A percentile compares a stretch with the other conserved stretches of the same genome.
Evolutionary conservation across 2,888 invertebrate genomes (phyloP).

Genomic region (Linyphia triangularis): DNA sequence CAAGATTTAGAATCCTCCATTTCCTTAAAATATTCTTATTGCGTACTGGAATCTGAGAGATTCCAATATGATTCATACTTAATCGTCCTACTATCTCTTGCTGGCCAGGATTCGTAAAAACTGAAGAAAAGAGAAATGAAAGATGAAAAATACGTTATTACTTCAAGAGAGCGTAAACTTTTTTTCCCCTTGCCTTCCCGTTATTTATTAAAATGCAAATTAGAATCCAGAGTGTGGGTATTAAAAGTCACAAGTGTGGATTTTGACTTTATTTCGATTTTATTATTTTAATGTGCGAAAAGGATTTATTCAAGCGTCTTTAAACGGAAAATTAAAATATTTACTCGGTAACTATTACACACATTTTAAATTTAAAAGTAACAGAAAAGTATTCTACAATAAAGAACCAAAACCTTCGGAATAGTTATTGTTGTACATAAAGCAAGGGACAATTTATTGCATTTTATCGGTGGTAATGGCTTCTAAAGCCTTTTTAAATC

Average conservation of each 20-base stretch:
- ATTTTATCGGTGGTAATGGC: no score
- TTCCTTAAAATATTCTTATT: slow-evolving; percentile 3
- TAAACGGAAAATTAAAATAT: no score
- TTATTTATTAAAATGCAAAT: slow-evolving; percentile 3
- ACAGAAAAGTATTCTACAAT: no score
- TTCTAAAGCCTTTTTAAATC: no score
- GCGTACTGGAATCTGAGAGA: background rate
- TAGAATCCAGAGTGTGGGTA: background rate
- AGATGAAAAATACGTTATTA: background rate
- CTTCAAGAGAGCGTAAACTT: background rate
- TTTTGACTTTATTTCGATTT: no score
- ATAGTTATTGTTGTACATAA: no score
- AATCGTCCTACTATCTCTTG: slow-evolving; percentile 28
- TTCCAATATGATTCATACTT: slow-evolving; percentile 28
- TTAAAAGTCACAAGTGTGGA: background rate
- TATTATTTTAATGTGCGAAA: no score
- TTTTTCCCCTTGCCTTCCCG: background rate
- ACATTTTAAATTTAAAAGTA: no score
- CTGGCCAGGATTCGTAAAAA: background rate
- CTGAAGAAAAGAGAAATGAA: background rate
- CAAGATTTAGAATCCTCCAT: background rate
- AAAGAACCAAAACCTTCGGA: no score
- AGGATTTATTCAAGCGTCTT: no score
- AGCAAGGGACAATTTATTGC: no score
- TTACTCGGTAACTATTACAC: no score